Percentiles rank a stretch among this genome's conserved stretches.
These are phyloP conservation scores for Falco naumanni DNA, from an alignment of 2,797 vertebrate species.

Conservation along the genomic window DNA sequence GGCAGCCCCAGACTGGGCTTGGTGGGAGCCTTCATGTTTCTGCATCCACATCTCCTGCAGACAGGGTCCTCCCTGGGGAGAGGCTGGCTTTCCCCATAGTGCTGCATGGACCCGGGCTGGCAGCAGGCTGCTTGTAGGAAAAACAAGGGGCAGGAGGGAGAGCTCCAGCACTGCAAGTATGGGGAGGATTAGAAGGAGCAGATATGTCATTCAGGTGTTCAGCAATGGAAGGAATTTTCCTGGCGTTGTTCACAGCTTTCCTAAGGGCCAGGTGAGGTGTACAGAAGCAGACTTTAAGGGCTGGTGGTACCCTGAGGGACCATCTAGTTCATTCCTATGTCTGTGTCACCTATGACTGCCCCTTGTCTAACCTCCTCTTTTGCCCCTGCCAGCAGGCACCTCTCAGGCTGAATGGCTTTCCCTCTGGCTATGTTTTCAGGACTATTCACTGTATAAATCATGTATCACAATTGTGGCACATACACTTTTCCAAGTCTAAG, in stretches of 20 bases:
- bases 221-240: background rate
- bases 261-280: background rate
- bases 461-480: background rate
- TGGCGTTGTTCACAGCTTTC: background rate
- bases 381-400: background rate
- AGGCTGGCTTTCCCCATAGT: background rate
- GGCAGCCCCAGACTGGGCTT: background rate
- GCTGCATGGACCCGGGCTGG: accelerated
- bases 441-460: background rate
- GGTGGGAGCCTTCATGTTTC: accelerated
- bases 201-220: background rate
- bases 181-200: background rate
- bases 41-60: background rate
- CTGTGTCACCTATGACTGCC: background rate
- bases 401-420: background rate
- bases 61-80: background rate
- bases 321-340: too few relatives aligned
- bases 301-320: background rate
- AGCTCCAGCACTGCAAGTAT: background rate
- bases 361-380: background rate
- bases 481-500: background rate
- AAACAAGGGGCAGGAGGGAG: background rate
- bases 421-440: background rate
- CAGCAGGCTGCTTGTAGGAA: background rate
- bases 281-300: background rate